Percentiles rank a stretch among this genome's conserved stretches.
These are phyloP conservation scores for Zoroaster sp. DNA, from an alignment of 53 echinoderm and acorn worm species.

Conservation along the genomic window DNA sequence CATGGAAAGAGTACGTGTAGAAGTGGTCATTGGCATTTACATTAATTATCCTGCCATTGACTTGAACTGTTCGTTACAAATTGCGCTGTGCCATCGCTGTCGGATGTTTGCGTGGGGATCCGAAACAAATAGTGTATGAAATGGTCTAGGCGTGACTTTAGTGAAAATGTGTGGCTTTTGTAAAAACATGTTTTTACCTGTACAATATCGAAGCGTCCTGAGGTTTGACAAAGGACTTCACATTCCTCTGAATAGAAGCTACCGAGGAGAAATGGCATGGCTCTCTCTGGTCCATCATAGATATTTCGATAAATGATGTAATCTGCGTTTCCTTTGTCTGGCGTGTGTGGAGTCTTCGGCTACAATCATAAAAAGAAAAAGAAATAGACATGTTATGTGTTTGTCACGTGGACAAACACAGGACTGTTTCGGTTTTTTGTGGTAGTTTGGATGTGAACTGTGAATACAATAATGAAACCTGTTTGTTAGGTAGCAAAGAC, in stretches of 20 bases:
- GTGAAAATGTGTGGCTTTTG: neutral
- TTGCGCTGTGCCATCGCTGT: too few species aligned
- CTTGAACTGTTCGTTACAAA: too few species aligned
- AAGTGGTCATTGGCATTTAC: too few species aligned
- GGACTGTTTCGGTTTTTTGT: too few species aligned
- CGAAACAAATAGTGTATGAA: neutral
- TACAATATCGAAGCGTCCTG: slow-evolving; percentile 55
- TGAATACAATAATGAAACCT: too few species aligned
- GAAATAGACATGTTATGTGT: too few species aligned
- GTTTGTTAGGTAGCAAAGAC: too few species aligned
- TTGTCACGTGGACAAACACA: too few species aligned
- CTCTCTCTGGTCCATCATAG: slow-evolving; percentile 54
- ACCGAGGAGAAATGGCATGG: slow-evolving; percentile 67
- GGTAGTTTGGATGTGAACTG: too few species aligned
- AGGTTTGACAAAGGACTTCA: slow-evolving; percentile 43
- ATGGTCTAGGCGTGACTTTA: neutral
- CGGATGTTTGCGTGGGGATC: too few species aligned
- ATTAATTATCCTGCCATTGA: too few species aligned
- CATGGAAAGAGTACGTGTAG: too few species aligned
- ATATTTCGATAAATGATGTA: slow-evolving; percentile 45
- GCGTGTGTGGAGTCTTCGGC: slow-evolving; percentile 36
- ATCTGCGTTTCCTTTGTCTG: slow-evolving; percentile 58
- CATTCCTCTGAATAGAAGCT: slow-evolving; percentile 66
- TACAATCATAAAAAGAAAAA: neutral
- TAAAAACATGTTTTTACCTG: slow-evolving; percentile 65